These are phyloP conservation scores for Cheilosia pagana DNA, from an alignment of 2,888 invertebrate genomes.

Conservation along the genomic window DNA sequence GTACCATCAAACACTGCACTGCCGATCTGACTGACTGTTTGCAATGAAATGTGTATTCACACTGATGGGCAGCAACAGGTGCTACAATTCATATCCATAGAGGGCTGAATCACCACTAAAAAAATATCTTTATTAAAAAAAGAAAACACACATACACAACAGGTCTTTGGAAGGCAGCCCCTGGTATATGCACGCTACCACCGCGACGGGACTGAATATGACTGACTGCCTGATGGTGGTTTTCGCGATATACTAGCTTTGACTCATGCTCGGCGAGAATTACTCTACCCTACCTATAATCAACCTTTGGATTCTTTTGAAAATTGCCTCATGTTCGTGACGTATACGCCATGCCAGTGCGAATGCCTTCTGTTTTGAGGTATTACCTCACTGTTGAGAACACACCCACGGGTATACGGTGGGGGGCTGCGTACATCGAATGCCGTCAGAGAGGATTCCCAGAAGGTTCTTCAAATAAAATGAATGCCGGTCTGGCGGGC, in stretches of 20 bases:
- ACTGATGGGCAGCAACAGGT: slow-evolving; percentile 34
- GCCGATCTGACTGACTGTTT: slow-evolving; percentile 40
- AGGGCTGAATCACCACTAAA: slow-evolving; percentile 62
- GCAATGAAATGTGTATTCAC: slow-evolving; percentile 39
- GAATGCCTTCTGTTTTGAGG: slow-evolving; percentile 24
- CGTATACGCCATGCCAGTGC: slow-evolving; percentile 39
- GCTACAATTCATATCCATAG: slow-evolving; percentile 27
- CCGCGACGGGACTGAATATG: neutral
- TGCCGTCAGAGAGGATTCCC: slow-evolving; percentile 25
- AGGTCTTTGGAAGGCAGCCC: slow-evolving; percentile 4
- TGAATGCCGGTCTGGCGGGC: neutral
- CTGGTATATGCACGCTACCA: neutral
- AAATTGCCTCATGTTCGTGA: slow-evolving; percentile 56
- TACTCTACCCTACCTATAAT: neutral
- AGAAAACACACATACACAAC: slow-evolving; percentile 1
- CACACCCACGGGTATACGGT: slow-evolving; percentile 23
- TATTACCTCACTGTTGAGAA: slow-evolving; percentile 38
- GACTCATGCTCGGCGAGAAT: slow-evolving; percentile 21
- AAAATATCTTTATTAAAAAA: neutral
- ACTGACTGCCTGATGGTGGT: slow-evolving; percentile 16
- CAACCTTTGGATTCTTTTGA: slow-evolving; percentile 58
- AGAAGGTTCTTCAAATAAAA: slow-evolving; percentile 16
- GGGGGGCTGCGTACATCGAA: neutral
- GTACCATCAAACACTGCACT: slow-evolving; percentile 37
- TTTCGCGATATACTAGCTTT: slow-evolving; percentile 28